phyloP scores from a whole-genome alignment of 1,140 invertebrate species.

The Meloidogyne chitwoodi region DNA sequence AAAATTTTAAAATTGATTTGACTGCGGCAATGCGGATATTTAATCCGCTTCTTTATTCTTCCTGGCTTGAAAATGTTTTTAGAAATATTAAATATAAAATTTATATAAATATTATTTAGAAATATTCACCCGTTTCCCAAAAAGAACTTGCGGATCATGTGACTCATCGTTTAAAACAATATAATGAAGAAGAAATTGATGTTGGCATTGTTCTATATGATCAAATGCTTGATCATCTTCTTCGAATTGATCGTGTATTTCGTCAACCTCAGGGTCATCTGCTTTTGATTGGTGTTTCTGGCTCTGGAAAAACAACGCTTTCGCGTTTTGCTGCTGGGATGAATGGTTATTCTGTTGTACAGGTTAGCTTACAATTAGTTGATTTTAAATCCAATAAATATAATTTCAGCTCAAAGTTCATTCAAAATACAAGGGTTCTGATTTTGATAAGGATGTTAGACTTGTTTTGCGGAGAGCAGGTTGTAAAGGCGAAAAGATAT shows the following conservation, averaged over 20 bases:
- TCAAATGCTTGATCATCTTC: conserved; percentile 94
- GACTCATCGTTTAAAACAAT: conserved; percentile 92
- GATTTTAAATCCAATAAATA: background rate
- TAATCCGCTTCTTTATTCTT: conserved; percentile 93
- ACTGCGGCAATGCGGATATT: no score
- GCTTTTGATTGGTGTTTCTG: conserved; percentile 90
- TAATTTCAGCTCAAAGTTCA: conserved; percentile 71
- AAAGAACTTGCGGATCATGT: conserved; percentile 93
- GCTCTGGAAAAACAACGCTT: conserved; percentile 95
- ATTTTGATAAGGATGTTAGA: conserved; percentile 97
- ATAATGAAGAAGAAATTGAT: conserved; percentile 98
- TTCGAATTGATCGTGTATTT: conserved; percentile 97
- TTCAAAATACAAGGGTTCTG: conserved; percentile 95
- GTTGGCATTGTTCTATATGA: conserved; percentile 96
- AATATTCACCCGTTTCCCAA: conserved; percentile 91
- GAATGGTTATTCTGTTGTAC: conserved; percentile 96
- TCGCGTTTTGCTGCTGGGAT: conserved; percentile 99
- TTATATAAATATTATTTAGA: conserved; percentile 60
- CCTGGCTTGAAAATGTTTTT: conserved; percentile 74
- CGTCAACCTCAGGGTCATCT: conserved; percentile 92
- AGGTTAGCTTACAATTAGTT: conserved; percentile 78
- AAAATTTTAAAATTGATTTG: no score
- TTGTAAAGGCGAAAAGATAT: conserved; percentile 96
- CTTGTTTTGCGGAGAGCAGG: conserved; percentile 85
- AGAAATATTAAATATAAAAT: background rate